These are phyloP conservation scores for Muscicapa striata DNA, from an alignment of 2,797 vertebrate species.

Conservation along the genomic window DNA sequence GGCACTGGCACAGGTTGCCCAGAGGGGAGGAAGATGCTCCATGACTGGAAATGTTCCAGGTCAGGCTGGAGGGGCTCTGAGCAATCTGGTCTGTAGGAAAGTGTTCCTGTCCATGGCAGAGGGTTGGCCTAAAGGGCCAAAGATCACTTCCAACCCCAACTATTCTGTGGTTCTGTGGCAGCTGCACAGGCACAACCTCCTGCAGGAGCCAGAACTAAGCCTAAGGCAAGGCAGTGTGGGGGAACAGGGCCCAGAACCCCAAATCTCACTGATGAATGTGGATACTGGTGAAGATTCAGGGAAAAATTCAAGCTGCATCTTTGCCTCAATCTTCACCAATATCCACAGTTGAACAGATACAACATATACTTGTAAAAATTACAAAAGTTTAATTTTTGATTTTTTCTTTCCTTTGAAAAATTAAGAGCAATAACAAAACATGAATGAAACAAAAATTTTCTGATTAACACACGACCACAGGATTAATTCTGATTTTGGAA, in stretches of 20 bases:
- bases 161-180: neutral
- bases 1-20: neutral
- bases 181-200: neutral
- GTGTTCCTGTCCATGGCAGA: neutral
- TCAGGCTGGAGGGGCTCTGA: neutral
- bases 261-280: neutral
- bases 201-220: neutral
- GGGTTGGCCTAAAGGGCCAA: neutral
- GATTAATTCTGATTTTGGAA: neutral
- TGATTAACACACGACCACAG: neutral
- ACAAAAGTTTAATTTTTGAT: neutral
- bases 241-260: neutral
- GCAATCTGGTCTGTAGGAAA: neutral
- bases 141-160: neutral
- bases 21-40: neutral
- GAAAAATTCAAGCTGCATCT: no score
- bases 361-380: neutral
- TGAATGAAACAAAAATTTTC: neutral
- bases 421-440: neutral
- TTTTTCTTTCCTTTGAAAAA: neutral
- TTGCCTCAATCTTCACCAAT: no score
- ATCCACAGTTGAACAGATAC: neutral
- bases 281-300: no score
- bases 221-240: accelerated
- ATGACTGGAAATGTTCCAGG: neutral